Percentiles rank a stretch among this genome's conserved stretches.
Evolutionary conservation across 2,888 invertebrate species (phyloP).

Genomic region (Phortica magna): DNA sequence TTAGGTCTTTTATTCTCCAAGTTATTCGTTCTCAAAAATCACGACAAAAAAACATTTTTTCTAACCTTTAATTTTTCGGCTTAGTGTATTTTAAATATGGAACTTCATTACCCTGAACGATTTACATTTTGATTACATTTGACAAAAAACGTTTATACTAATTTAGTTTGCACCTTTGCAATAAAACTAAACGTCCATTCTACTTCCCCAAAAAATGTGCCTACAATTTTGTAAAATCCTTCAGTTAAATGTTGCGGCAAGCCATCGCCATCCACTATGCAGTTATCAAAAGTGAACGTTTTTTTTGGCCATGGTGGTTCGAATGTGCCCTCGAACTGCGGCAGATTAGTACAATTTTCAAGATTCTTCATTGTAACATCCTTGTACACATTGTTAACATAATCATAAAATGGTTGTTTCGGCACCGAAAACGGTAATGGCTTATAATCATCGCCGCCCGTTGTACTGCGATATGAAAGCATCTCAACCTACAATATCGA

Average conservation of each 20-base stretch:
- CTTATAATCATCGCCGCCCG: slow-evolving; percentile 48
- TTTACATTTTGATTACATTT: too few species aligned
- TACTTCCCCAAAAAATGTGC: slow-evolving; percentile 46
- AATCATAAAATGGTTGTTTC: slow-evolving; percentile 32
- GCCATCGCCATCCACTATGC: slow-evolving; percentile 42
- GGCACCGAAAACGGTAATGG: slow-evolving; percentile 47
- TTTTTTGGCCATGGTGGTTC: slow-evolving; percentile 47
- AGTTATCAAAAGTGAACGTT: slow-evolving; percentile 43
- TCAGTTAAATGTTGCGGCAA: slow-evolving; percentile 49
- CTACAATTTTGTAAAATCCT: slow-evolving; percentile 51
- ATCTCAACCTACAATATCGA: slow-evolving; percentile 40
- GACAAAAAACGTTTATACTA: too few species aligned
- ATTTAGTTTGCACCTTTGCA: too few species aligned
- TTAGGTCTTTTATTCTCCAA: too few species aligned
- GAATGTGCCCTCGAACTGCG: slow-evolving; percentile 44
- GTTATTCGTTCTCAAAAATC: too few species aligned
- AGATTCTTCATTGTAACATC: slow-evolving; percentile 45
- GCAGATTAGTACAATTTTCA: slow-evolving; percentile 50
- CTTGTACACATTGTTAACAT: slow-evolving; percentile 45
- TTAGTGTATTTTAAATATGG: too few species aligned
- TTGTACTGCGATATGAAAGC: slow-evolving; percentile 44
- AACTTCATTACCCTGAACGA: too few species aligned
- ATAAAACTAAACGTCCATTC: slow-evolving; percentile 39
- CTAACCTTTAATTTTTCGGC: too few species aligned
- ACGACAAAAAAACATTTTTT: too few species aligned